phyloP scores from a whole-genome alignment of 92 coral and sea anemone species.

The Chrysogorgia sp. region DNA sequence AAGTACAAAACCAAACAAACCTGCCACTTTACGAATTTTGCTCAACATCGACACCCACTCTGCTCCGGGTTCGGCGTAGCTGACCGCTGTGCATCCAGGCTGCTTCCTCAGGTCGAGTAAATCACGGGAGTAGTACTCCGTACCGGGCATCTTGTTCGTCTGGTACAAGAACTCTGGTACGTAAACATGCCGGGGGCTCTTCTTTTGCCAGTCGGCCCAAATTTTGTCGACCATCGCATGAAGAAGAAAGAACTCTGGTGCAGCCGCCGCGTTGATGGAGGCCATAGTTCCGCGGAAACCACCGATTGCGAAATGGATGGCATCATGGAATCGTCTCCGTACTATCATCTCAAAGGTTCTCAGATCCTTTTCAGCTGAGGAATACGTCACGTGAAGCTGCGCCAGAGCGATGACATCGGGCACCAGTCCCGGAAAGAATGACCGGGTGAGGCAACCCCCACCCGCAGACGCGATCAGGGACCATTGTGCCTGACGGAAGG shows the following conservation, averaged over 20 bases:
- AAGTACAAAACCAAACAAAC: too few species aligned
- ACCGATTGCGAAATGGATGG: slow-evolving; percentile 64
- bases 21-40: slow-evolving; percentile 1
- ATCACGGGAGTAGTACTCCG: slow-evolving; percentile 27
- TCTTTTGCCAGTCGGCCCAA: slow-evolving; percentile 83
- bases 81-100: slow-evolving; percentile 20
- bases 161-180: slow-evolving; percentile 13
- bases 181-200: slow-evolving; percentile 42
- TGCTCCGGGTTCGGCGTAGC: slow-evolving; percentile 2
- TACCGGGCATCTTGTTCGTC: slow-evolving; percentile 17
- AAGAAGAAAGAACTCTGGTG: slow-evolving; percentile 75
- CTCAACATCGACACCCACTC: neutral
- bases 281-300: slow-evolving; percentile 78
- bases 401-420: slow-evolving; percentile 68
- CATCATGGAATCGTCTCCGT: slow-evolving; percentile 60
- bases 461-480: slow-evolving; percentile 51
- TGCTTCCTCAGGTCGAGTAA: slow-evolving; percentile 21
- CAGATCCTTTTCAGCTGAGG: slow-evolving; percentile 18
- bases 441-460: slow-evolving; percentile 57
- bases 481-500: slow-evolving; percentile 54
- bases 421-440: slow-evolving; percentile 49
- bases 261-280: slow-evolving; percentile 58
- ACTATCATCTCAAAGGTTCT: slow-evolving; percentile 53
- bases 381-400: slow-evolving; percentile 26
- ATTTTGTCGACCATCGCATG: slow-evolving; percentile 76